Evolutionary conservation across 2,888 invertebrate species (phyloP).

Genomic region (Argyresthia goedartella): DNA sequence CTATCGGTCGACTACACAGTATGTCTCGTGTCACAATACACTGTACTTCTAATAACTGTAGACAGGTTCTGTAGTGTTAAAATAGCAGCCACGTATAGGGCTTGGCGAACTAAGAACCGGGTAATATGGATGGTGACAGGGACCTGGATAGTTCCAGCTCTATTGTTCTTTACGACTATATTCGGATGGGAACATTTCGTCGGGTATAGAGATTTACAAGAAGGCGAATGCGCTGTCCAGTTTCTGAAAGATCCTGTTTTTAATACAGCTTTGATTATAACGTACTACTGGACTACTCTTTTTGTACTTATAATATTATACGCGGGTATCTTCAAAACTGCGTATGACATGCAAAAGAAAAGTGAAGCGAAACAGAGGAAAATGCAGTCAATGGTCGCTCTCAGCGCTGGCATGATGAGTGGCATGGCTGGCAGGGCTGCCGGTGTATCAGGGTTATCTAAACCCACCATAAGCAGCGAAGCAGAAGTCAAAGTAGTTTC

Average conservation of each 20-base stretch:
- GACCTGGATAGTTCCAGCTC: conserved; percentile 96
- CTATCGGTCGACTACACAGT: conserved; percentile 99
- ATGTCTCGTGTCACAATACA: conserved; percentile 98
- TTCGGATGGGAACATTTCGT: conserved; percentile 99
- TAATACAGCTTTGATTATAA: conserved; percentile 96
- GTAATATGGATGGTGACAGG: conserved; percentile 96
- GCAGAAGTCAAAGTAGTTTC: conserved; percentile 74
- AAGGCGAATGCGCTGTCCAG: conserved; percentile 95
- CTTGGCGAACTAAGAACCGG: conserved; percentile 95
- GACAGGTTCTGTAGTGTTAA: conserved; percentile 99
- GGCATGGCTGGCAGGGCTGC: conserved; percentile 92
- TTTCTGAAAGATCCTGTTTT: conserved; percentile 98
- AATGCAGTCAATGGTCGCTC: conserved; percentile 94
- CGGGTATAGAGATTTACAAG: conserved; percentile 88
- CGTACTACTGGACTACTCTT: conserved; percentile 97
- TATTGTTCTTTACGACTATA: conserved; percentile 97
- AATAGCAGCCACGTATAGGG: conserved; percentile 96
- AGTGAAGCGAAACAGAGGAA: conserved; percentile 96
- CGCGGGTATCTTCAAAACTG: conserved; percentile 97
- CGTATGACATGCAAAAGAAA: conserved; percentile 97
- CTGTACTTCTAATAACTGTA: conserved; percentile 97
- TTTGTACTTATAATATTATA: conserved; percentile 96
- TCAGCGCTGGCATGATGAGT: conserved; percentile 91
- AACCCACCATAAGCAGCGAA: conserved; percentile 78
- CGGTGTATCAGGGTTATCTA: conserved; percentile 87